Conservation (phyloP, 2,888 invertebrate genomes). For the Malthinus flaveolus region DNA sequence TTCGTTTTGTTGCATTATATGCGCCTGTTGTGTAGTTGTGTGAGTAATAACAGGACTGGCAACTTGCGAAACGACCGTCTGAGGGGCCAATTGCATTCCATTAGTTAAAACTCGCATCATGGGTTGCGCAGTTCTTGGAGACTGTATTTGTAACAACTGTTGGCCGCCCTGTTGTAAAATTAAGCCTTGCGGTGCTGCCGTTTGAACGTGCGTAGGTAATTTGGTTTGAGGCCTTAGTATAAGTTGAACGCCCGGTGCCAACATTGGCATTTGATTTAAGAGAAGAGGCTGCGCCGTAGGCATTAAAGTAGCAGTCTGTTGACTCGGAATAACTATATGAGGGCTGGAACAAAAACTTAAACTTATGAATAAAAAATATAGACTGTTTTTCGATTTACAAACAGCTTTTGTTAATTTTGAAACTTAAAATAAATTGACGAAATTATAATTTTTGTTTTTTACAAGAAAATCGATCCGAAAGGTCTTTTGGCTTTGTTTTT, state of each 20-base stretch:
- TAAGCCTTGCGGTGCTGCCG: slow-evolving; percentile 50
- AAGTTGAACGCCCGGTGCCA: slow-evolving; percentile 69
- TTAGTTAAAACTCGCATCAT: slow-evolving; percentile 66
- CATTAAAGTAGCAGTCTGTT: slow-evolving; percentile 50
- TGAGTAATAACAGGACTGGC: slow-evolving; percentile 22
- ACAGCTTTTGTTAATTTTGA: not conserved
- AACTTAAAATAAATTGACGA: not conserved
- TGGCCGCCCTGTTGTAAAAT: slow-evolving; percentile 50
- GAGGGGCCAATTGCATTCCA: slow-evolving; percentile 48
- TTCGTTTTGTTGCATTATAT: slow-evolving; percentile 43
- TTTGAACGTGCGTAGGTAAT: slow-evolving; percentile 48
- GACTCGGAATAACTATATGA: slow-evolving; percentile 52
- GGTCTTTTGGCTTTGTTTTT: not conserved
- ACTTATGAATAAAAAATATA: not conserved
- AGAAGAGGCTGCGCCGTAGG: slow-evolving; percentile 52
- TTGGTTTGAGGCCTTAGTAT: slow-evolving; percentile 68
- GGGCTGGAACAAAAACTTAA: slow-evolving; percentile 41
- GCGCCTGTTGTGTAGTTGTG: slow-evolving; percentile 35
- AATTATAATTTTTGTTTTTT: not conserved
- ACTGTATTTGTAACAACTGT: slow-evolving; percentile 47
- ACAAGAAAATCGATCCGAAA: not conserved
- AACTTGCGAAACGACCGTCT: slow-evolving; percentile 29
- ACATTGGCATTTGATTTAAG: slow-evolving; percentile 53
- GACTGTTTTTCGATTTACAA: not conserved
- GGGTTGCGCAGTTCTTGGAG: slow-evolving; percentile 52